These are phyloP conservation scores for Gallinago undulata DNA, from an alignment of 2,113 vertebrate species.

Conservation along the genomic window DNA sequence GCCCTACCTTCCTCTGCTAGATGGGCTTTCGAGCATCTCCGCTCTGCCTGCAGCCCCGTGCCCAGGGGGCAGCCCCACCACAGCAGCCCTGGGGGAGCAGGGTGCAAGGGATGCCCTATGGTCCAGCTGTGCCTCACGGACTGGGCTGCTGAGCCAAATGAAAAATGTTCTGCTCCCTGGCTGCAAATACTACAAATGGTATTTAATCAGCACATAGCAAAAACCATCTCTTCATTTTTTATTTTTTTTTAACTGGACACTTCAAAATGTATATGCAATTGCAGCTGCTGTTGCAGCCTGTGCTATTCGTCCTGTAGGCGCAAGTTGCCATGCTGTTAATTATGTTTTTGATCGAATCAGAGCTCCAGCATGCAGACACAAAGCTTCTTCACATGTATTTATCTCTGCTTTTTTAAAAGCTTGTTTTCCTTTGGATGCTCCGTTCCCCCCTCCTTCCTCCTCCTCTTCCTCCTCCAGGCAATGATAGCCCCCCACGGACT, in stretches of 20 bases:
- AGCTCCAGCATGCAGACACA: background rate
- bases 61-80: background rate
- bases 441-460: accelerated
- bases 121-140: accelerated
- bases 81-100: background rate
- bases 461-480: background rate
- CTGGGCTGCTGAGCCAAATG: background rate
- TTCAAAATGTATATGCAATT: background rate
- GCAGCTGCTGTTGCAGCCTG: background rate
- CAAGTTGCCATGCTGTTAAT: background rate
- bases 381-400: background rate
- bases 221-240: background rate
- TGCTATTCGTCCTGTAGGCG: background rate
- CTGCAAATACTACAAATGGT: background rate
- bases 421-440: background rate
- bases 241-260: background rate
- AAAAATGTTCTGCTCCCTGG: background rate
- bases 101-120: background rate
- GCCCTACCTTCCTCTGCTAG: background rate
- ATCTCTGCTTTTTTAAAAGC: background rate
- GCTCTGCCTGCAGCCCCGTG: accelerated
- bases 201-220: background rate
- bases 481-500: background rate
- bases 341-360: background rate
- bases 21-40: accelerated